phyloP scores from a whole-genome alignment of 2,113 vertebrate genomes.

The Elgaria multicarinata region DNA sequence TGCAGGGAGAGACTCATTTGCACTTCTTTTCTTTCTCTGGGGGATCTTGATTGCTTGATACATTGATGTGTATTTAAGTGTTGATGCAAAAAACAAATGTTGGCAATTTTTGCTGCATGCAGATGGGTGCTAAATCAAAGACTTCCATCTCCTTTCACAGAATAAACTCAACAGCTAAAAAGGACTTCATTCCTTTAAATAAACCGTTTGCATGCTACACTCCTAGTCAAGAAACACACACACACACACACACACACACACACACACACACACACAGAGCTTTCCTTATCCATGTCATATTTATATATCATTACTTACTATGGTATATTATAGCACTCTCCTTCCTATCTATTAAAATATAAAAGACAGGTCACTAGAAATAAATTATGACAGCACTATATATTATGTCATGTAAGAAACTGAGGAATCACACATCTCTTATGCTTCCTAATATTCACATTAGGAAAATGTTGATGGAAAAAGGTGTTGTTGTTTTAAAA shows the following conservation, averaged over 20 bases:
- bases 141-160: constrained; percentile 66
- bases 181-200: constrained; percentile 68
- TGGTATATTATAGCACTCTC: constrained; percentile 36
- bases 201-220: constrained; percentile 57
- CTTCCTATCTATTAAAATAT: constrained; percentile 33
- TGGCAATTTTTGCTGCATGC: constrained; percentile 48
- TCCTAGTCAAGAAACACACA: not conserved
- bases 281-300: constrained; percentile 52
- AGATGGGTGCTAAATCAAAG: constrained; percentile 65
- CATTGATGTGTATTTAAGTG: constrained; percentile 34
- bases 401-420: constrained; percentile 37
- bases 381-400: constrained; percentile 25
- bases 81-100: constrained; percentile 50
- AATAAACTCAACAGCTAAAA: constrained; percentile 59
- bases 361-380: constrained; percentile 26
- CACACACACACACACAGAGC: not conserved
- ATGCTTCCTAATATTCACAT: constrained; percentile 60
- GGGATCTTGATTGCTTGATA: constrained; percentile 17
- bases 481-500: constrained; percentile 2
- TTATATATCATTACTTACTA: constrained; percentile 29
- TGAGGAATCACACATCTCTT: constrained; percentile 36
- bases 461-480: constrained; percentile 36
- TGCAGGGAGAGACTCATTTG: constrained; percentile 25
- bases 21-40: constrained; percentile 26
- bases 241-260: not conserved